Evolutionary conservation across 1,140 invertebrate species (phyloP).

Genomic region (Portunus trituberculatus): DNA sequence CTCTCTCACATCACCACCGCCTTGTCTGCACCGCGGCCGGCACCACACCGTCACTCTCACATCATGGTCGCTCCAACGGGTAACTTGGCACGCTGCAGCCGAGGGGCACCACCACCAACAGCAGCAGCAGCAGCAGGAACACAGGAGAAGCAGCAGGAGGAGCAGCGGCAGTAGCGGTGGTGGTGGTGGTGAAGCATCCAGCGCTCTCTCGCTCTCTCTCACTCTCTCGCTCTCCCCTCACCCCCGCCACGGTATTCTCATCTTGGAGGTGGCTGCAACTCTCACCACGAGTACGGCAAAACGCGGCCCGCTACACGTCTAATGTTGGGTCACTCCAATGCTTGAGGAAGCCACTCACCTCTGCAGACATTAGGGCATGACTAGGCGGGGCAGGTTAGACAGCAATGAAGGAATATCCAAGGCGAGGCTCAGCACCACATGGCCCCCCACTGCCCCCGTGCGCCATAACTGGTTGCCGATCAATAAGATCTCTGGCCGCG

Average conservation of each 20-base stretch:
- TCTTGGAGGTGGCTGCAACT: constrained; percentile 60
- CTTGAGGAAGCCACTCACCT: constrained; percentile 67
- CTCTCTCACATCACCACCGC: constrained; percentile 57
- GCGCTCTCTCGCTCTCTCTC: constrained; percentile 42
- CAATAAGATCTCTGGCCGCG: constrained; percentile 57
- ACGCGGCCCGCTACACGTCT: constrained; percentile 23
- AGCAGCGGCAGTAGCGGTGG: constrained; percentile 67
- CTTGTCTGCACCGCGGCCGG: constrained; percentile 34
- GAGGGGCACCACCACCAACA: constrained; percentile 45
- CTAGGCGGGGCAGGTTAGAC: constrained; percentile 69
- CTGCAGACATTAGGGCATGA: constrained; percentile 73
- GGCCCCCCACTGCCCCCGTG: constrained; percentile 68
- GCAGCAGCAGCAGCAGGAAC: constrained; percentile 62
- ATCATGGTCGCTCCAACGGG: constrained; percentile 4
- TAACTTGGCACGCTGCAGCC: not conserved
- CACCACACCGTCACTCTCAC: constrained; percentile 58
- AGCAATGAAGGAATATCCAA: constrained; percentile 68
- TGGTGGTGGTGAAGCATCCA: constrained; percentile 70
- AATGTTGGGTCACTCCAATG: constrained; percentile 35
- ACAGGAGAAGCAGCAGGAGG: constrained; percentile 50
- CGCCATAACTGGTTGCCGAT: constrained; percentile 63
- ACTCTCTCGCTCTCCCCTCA: constrained; percentile 55
- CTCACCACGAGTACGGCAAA: constrained; percentile 28
- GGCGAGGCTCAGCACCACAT: constrained; percentile 59
- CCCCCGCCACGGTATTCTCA: constrained; percentile 53